These are phyloP conservation scores for Zoanthus sansibaricus DNA, from an alignment of 92 coral and sea anemone genomes.

Conservation along the genomic window DNA sequence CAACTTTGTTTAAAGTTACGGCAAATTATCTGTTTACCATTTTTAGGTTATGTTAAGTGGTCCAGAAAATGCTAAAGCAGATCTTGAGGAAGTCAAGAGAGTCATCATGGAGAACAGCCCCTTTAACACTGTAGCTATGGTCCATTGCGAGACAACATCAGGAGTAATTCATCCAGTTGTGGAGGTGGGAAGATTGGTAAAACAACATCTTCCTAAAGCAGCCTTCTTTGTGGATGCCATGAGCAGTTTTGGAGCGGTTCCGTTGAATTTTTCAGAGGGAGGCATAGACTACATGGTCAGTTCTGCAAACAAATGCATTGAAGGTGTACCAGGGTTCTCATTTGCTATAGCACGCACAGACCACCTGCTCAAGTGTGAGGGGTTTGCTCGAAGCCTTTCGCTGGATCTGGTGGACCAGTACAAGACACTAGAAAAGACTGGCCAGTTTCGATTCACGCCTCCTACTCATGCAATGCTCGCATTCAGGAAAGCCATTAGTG, in stretches of 20 bases:
- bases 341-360: slow-evolving; percentile 84
- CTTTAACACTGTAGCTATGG: slow-evolving; percentile 91
- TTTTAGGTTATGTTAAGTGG: slow-evolving; percentile 80
- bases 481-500: slow-evolving; percentile 80
- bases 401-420: slow-evolving; percentile 94
- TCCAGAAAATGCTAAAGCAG: slow-evolving; percentile 78
- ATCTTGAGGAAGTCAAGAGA: slow-evolving; percentile 77
- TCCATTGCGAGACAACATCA: slow-evolving; percentile 97
- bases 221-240: slow-evolving; percentile 98
- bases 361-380: slow-evolving; percentile 80
- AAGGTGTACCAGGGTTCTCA: slow-evolving; percentile 98
- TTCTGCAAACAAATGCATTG: slow-evolving; percentile 98
- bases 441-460: slow-evolving; percentile 98
- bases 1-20: neutral
- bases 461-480: slow-evolving; percentile 99
- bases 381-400: slow-evolving; percentile 84
- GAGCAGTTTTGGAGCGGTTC: slow-evolving; percentile 99
- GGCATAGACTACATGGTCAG: slow-evolving; percentile 93
- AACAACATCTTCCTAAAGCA: slow-evolving; percentile 82
- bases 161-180: slow-evolving; percentile 95
- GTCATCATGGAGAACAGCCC: slow-evolving; percentile 72
- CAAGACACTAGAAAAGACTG: slow-evolving; percentile 84
- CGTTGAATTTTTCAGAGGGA: slow-evolving; percentile 78
- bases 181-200: slow-evolving; percentile 84
- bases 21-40: neutral